These are phyloP conservation scores for Poecilia gillii DNA, from an alignment of 2,797 vertebrate genomes.

Conservation along the genomic window DNA sequence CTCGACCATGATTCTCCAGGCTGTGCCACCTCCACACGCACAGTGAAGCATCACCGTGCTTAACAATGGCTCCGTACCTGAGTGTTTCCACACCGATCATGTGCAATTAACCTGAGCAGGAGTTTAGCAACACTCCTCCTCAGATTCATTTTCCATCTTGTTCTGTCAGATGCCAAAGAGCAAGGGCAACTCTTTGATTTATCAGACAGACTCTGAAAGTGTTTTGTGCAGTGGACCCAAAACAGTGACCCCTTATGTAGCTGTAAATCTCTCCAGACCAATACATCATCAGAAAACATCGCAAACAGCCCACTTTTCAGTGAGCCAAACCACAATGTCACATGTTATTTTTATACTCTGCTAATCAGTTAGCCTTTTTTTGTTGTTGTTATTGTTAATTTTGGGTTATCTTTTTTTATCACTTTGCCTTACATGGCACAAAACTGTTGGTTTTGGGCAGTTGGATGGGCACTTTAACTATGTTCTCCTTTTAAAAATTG, in stretches of 20 bases:
- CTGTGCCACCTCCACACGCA: slow-evolving; percentile 39
- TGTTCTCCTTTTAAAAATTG: slow-evolving; percentile 5
- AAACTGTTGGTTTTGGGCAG: neutral
- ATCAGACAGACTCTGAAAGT: slow-evolving; percentile 8
- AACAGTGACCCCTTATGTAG: slow-evolving; percentile 9
- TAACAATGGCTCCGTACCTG: slow-evolving; percentile 58
- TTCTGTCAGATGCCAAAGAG: slow-evolving; percentile 20
- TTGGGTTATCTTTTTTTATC: neutral
- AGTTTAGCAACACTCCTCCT: slow-evolving; percentile 36
- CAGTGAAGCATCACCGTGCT: slow-evolving; percentile 37
- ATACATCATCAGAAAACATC: slow-evolving; percentile 10
- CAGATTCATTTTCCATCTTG: slow-evolving; percentile 19
- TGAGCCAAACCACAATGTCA: slow-evolving; percentile 7
- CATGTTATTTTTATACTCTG: slow-evolving; percentile 9
- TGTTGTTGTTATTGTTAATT: neutral
- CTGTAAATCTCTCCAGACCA: slow-evolving; percentile 21
- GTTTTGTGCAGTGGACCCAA: slow-evolving; percentile 18
- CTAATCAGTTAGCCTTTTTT: neutral
- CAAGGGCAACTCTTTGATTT: slow-evolving; percentile 19
- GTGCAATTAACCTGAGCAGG: slow-evolving; percentile 55
- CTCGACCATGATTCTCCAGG: slow-evolving; percentile 55
- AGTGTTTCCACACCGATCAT: slow-evolving; percentile 54
- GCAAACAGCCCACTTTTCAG: slow-evolving; percentile 7
- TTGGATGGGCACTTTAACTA: neutral
- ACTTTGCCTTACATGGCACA: neutral